Base-by-base conservation (phyloP, 1,140 invertebrate genomes). In the Trichonephila clavipes region DNA sequence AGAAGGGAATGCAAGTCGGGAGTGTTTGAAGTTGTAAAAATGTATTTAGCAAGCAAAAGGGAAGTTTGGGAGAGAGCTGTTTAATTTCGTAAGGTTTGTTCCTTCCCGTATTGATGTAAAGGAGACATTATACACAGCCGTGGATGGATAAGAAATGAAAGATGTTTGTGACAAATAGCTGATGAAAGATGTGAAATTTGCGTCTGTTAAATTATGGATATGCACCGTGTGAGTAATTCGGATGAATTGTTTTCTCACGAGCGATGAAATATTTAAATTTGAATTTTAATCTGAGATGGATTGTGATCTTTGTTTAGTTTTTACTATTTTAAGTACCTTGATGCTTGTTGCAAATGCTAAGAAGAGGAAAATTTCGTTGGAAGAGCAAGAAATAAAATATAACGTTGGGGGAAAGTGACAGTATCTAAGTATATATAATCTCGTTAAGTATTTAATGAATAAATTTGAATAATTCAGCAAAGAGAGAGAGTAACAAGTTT, bases 1-100 rank as follows among this genome's bases (percentile, higher is more conserved):
- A 21, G 21, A 24, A 44, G 12, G 58, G 21, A 40, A 77, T 77
- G 28, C 72, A 34, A 18, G 24, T 10, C 62, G 62, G 58, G 61
- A 88, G 51, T 82, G 77, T 90, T 90, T 90, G 89, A 90, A 90
- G 72, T 81, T 90, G 89, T 77, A 90, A 82, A 90, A 90, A 90
- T 81, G 69, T 90, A 90, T 90, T 90, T 90, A 81, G 89, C 34
- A 82, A 82, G 66, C n/a, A 59, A 24, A 72, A 40, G 19, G 58
- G 21, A 81, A 16, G 24, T 69, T 82, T 81, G 21, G 24, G 21
- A 21, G 24, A 69, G 64, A 66, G 88, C 81, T 34, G 89, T 90
- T 90, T 90, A 90, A 90, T 90, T 90, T 90, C 59, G 44, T n/a
- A 34, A 18, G 72, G 24, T 40, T 77, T 28, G 28, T 77, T 77